Evolutionary conservation across 2,113 vertebrate species (phyloP), one percentile per base, ranked within the genome.

Genomic region (Ploceus nigricollis): DNA sequence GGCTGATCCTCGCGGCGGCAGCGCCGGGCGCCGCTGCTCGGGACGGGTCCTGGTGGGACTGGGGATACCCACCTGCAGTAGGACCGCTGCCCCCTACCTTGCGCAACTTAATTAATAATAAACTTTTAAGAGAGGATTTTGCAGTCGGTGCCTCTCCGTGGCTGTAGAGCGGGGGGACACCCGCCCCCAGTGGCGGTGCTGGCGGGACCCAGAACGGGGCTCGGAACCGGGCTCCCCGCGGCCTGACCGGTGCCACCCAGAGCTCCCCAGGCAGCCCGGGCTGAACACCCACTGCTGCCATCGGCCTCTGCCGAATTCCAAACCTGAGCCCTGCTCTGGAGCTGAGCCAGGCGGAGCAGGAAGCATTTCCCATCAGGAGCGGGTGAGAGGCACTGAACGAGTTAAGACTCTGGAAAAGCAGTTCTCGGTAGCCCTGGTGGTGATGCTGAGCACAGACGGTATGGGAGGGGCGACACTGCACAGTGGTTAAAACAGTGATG

Each of bases 401-500:
- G 37, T 51, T 40, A 2, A 22, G 20, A 5, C 20, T 21, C 37
- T 14, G 50, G 63, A 28, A 47, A 69, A 61, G 53, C 18, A 5
- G 25, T 21, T 71, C 40, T 8, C 24, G 10, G 6, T 3, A 7
- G 60, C 5, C 2, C 1, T 20, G 10, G 44, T 2, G 57, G 68
- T 5, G n/a, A 51, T 20, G 68, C 47, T 17, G 8, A 3, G 47
- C 6, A 3, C 35, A 2, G 61, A 4, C 22, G 20, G 44, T 25
- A 3, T 3, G 25, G 53, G 44, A 44, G 50, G 47, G 27, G 33
- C 7, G 19, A 7, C 35, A 0, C 12, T 22, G 57, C 42, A 11
- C 51, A 5, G 19, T 0, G 35, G 11, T 11, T 47, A 21, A 3
- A 37, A 7, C 1, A 7, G 16, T 0, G 39, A 3, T 13, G 71